Evolutionary conservation across 2,888 invertebrate genomes (phyloP).

Genomic region (Cristatella mucedo): DNA sequence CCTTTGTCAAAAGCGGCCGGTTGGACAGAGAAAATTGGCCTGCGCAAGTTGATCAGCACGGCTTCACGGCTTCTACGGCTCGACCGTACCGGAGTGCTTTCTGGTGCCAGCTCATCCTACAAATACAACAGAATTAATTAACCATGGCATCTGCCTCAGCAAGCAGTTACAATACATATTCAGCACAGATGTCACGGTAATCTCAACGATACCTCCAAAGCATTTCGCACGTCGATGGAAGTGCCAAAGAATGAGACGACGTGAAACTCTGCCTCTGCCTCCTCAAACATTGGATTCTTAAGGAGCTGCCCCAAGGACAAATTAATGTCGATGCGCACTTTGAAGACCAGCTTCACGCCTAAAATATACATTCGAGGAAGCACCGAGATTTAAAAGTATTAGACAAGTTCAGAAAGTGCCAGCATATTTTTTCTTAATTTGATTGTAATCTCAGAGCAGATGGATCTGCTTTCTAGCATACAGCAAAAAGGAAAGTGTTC

Average conservation of each 20-base stretch:
- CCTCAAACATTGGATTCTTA: slow-evolving; percentile 81
- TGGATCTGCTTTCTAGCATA: too few relatives aligned
- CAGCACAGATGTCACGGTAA: slow-evolving; percentile 12
- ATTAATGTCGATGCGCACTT: slow-evolving; percentile 76
- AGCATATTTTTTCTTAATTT: too few relatives aligned
- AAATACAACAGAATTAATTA: slow-evolving; percentile 23
- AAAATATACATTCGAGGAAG: neutral
- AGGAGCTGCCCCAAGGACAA: slow-evolving; percentile 79
- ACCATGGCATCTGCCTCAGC: neutral
- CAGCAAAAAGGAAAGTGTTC: too few relatives aligned
- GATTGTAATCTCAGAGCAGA: too few relatives aligned
- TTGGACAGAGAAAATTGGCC: slow-evolving; percentile 87
- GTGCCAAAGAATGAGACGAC: slow-evolving; percentile 97
- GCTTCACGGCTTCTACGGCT: slow-evolving; percentile 46
- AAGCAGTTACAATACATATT: neutral
- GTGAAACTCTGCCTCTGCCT: slow-evolving; percentile 91
- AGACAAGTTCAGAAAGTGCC: neutral
- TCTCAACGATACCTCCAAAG: slow-evolving; percentile 41
- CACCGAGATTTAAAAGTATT: neutral
- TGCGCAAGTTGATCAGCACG: slow-evolving; percentile 62
- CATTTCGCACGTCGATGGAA: slow-evolving; percentile 52
- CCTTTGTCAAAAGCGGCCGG: slow-evolving; percentile 91
- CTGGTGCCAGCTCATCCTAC: slow-evolving; percentile 73
- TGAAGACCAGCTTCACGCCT: slow-evolving; percentile 37
- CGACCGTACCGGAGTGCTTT: too few relatives aligned